Evolutionary conservation across 2,888 invertebrate species (phyloP).

Genomic region (Nineta flava): DNA sequence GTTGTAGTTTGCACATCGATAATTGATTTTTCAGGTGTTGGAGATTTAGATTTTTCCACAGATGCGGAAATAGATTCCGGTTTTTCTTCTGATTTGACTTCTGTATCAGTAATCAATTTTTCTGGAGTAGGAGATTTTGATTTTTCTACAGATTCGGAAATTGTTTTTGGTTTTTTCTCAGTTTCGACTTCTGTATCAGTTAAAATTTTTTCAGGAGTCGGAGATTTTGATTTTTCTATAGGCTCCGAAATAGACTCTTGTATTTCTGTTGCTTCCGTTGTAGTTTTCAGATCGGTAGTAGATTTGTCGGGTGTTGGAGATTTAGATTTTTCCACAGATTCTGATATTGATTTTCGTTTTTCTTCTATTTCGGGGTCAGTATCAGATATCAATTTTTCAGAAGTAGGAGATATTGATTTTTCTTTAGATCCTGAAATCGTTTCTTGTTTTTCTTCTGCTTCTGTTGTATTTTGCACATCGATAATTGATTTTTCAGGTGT

Average conservation of each 20-base stretch:
- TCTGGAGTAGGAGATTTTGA: background rate
- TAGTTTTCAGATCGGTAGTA: slow-evolving; percentile 9
- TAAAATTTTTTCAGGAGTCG: slow-evolving; percentile 3
- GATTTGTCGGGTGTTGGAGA: slow-evolving; percentile 10
- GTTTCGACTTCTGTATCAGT: no score
- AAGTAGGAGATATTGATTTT: background rate
- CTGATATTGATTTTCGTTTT: background rate
- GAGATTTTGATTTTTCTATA: slow-evolving; percentile 4
- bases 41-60: slow-evolving; percentile 7
- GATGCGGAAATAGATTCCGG: no score
- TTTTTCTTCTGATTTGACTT: no score
- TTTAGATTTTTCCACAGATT: slow-evolving; percentile 12
- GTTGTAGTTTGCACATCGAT: background rate
- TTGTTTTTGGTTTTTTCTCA: no score
- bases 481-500: slow-evolving; percentile 6
- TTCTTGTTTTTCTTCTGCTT: slow-evolving; percentile 3
- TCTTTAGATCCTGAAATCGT: background rate
- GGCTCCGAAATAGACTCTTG: slow-evolving; percentile 5
- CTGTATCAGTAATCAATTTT: background rate
- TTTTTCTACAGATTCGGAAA: slow-evolving; percentile 16
- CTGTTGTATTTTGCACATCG: background rate
- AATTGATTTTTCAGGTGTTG: background rate
- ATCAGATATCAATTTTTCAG: no score
- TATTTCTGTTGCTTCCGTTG: background rate
- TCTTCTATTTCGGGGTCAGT: background rate